Base-by-base conservation (phyloP, 2,888 invertebrate species). In the Muscina levida region DNA sequence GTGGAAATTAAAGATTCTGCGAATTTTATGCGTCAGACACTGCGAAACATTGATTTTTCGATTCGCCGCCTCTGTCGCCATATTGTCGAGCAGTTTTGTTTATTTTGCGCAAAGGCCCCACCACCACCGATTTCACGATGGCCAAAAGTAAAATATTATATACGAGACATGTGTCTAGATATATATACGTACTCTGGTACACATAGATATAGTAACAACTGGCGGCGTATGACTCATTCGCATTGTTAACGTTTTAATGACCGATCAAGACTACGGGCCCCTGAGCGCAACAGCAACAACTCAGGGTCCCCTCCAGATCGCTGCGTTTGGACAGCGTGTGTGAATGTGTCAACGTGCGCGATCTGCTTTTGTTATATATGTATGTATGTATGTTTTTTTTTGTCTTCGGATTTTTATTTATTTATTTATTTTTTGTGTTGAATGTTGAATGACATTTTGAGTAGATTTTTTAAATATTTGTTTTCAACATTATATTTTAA, bases 371-470 rank as follows among this genome's bases (percentile, higher is more conserved):
- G n/a, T 65, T 19, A 53, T 2, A 53, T 31, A 31, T 31, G 31
- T 31, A 31, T 31, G 31, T 31, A 31, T 31, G 31, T 31, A 31
- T 31, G 31, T 53, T 22, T 53, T 22, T 13, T 24, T 53, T 24
- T 53, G 22, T 53, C 1, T 17, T 11, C 19, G 19, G 37, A 19
- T 59, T 10, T 17, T 37, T 59, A 15, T 39, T 57, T 73, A 37
- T 71, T 66, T 48, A 22, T 48, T 46, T 66, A 67, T 46, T 59
- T 10, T 57, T 59, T 74, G 44, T 74, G 74, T 51, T 53, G 44
- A 78, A 46, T 62, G 67, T 75, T 79, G 77, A 82, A 72, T 75
- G 82, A 79, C 79, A 82, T 59, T 72, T 82, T 77, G 72, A 46
- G 74, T 68, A 56, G 59, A 67, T 79, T 71, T 79, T 79, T 79